A percentile compares a stretch with the other conserved stretches of the same genome.
These are phyloP conservation scores for Agrochola litura DNA, from an alignment of 2,888 invertebrate species.

Conservation along the genomic window DNA sequence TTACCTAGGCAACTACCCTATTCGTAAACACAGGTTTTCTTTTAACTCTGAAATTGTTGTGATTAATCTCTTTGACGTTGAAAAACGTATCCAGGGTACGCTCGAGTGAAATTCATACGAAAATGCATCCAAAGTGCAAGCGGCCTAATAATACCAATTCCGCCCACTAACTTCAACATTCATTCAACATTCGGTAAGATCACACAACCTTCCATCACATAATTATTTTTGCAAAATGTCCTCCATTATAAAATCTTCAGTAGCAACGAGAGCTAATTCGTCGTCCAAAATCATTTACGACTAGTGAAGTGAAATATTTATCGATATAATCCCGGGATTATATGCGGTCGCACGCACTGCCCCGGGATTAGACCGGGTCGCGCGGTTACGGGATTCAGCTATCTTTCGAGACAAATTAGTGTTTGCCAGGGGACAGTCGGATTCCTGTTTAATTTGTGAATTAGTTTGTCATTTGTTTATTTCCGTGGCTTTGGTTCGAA, in stretches of 20 bases:
- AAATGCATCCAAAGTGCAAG: too few species aligned
- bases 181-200: background rate
- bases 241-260: background rate
- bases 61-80: too few species aligned
- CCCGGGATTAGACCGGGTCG: conserved; percentile 63
- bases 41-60: too few species aligned
- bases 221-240: background rate
- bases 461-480: conserved; percentile 66
- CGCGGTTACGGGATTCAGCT: conserved; percentile 61
- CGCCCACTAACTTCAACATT: too few species aligned
- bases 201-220: background rate
- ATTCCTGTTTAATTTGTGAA: conserved; percentile 68
- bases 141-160: too few species aligned
- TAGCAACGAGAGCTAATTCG: background rate
- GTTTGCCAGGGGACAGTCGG: conserved; percentile 57
- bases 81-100: too few species aligned
- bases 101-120: too few species aligned
- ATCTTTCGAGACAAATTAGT: conserved; percentile 69
- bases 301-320: conserved; percentile 67
- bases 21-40: background rate
- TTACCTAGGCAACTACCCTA: too few species aligned
- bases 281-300: conserved; percentile 54
- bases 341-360: conserved; percentile 65
- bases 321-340: conserved; percentile 70
- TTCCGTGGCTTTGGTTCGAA: conserved; percentile 42